These are phyloP conservation scores for Esperia sulphurella DNA, from an alignment of 2,888 invertebrate species.

Conservation along the genomic window DNA sequence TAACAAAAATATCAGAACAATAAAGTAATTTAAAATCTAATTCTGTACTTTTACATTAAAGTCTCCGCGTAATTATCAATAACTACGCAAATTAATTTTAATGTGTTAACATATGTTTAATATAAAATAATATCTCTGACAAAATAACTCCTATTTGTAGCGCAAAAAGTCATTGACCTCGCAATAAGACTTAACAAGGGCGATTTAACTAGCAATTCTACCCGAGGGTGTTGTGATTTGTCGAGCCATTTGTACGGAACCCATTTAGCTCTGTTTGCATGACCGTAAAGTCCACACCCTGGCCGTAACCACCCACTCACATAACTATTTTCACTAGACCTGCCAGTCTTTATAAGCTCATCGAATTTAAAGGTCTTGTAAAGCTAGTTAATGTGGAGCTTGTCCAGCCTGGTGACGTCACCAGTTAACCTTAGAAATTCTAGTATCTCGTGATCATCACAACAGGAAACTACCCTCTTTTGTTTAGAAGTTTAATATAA, in stretches of 20 bases:
- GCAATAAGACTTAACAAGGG: constrained; percentile 46
- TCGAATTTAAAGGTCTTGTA: constrained; percentile 26
- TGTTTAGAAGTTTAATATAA: constrained; percentile 3
- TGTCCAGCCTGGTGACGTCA: constrained; percentile 57
- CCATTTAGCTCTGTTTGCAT: constrained; percentile 62
- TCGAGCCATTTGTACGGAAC: constrained; percentile 54
- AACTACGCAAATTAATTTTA: neutral
- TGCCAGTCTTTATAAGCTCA: constrained; percentile 18
- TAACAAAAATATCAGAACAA: too few species aligned
- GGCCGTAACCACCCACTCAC: constrained; percentile 39
- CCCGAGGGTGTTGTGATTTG: constrained; percentile 64
- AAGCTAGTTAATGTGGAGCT: constrained; percentile 36
- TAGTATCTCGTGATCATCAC: constrained; percentile 49
- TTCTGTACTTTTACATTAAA: neutral
- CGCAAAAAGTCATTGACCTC: constrained; percentile 33
- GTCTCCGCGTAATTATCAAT: neutral
- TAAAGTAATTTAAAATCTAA: too few species aligned
- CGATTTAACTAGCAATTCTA: constrained; percentile 51
- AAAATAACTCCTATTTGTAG: constrained; percentile 25
- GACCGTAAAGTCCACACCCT: constrained; percentile 70
- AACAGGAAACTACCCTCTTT: constrained; percentile 42
- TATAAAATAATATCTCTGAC: neutral
- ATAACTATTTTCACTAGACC: constrained; percentile 37
- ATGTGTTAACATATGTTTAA: neutral
- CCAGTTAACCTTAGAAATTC: constrained; percentile 55